Evolutionary conservation across 1,140 invertebrate species (phyloP).

Genomic region (Chironomus striatipennis): DNA sequence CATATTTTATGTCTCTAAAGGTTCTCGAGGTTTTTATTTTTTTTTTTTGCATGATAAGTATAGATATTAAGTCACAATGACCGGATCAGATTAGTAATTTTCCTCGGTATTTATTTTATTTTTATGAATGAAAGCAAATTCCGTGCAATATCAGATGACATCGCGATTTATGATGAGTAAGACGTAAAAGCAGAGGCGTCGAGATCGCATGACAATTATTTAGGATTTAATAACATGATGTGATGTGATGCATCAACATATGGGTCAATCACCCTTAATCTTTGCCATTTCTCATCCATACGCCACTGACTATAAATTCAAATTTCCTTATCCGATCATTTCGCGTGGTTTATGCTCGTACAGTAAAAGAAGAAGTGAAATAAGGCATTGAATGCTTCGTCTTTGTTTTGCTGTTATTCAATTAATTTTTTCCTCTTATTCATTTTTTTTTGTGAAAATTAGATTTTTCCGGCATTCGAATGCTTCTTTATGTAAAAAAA

Average conservation of each 20-base stretch:
- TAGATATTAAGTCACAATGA: background rate
- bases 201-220: no score
- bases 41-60: background rate
- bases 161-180: background rate
- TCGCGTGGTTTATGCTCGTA: background rate
- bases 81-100: background rate
- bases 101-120: background rate
- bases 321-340: constrained; percentile 15
- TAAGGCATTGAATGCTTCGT: background rate
- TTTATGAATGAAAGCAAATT: background rate
- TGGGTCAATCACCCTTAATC: background rate
- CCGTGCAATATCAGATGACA: background rate
- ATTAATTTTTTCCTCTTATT: background rate
- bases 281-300: background rate
- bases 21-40: no score
- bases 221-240: background rate
- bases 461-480: background rate
- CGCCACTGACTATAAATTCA: background rate
- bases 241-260: background rate
- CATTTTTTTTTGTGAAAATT: background rate
- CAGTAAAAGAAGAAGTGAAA: background rate
- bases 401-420: background rate
- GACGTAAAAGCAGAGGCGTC: no score
- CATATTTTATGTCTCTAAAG: background rate
- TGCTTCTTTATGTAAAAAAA: background rate